Evolutionary conservation across 2,113 vertebrate genomes (phyloP).

Genomic region (Centropristis striata): DNA sequence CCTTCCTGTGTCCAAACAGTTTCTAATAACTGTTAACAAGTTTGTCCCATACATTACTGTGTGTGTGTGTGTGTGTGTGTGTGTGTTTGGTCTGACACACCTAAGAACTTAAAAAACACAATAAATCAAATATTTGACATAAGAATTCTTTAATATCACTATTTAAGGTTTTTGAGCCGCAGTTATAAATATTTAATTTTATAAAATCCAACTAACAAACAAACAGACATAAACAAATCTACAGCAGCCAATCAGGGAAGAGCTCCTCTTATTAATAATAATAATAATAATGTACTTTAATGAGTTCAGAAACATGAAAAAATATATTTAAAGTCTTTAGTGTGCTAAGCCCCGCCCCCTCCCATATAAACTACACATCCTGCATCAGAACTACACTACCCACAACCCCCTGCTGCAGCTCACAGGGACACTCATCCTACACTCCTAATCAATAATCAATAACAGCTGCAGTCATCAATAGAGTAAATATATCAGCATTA

Average conservation of each 20-base stretch:
- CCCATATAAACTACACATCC: not conserved
- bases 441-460: conserved; percentile 11
- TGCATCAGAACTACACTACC: conserved; percentile 35
- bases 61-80: too few relatives aligned
- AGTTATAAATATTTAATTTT: too few relatives aligned
- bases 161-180: too few relatives aligned
- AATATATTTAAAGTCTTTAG: conserved; percentile 5
- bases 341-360: not conserved
- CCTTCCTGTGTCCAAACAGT: too few relatives aligned
- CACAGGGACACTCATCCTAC: too few relatives aligned
- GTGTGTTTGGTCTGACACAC: too few relatives aligned
- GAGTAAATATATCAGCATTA: not conserved
- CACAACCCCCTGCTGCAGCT: conserved; percentile 41
- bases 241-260: not conserved
- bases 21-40: too few relatives aligned
- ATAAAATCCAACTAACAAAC: not conserved
- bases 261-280: not conserved
- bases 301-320: conserved; percentile 15
- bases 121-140: not conserved
- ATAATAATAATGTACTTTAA: not conserved
- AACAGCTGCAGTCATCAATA: not conserved
- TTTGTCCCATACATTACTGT: too few relatives aligned
- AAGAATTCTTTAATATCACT: not conserved
- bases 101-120: too few relatives aligned
- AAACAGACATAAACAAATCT: not conserved